Percentiles rank a stretch among this genome's conserved stretches.
Conservation (phyloP, 2,113 vertebrate genomes). For the Nothoprocta pentlandii region DNA sequence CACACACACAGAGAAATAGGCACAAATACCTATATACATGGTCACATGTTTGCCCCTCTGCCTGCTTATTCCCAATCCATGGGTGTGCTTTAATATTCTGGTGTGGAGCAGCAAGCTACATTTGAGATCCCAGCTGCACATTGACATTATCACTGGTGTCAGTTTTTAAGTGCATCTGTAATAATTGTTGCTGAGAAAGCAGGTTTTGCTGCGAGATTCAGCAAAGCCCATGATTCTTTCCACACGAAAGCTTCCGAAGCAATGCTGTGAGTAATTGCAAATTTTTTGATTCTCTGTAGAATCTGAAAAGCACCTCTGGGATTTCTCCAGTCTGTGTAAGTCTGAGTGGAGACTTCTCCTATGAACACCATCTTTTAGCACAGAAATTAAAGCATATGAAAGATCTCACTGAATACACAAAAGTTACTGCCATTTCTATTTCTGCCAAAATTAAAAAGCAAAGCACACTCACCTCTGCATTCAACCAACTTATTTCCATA, state of each 20-base stretch:
- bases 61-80: background rate
- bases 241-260: background rate
- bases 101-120: constrained; percentile 19
- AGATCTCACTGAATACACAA: background rate
- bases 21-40: background rate
- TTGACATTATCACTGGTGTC: constrained; percentile 48
- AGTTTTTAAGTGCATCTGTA: constrained; percentile 23
- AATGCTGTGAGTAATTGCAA: background rate
- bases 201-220: constrained; percentile 24
- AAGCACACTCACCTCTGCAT: background rate
- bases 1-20: background rate
- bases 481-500: background rate
- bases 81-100: background rate
- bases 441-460: background rate
- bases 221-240: background rate
- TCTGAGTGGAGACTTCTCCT: background rate
- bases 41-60: background rate
- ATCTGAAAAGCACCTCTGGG: background rate
- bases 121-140: constrained; percentile 33
- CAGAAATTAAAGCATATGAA: constrained; percentile 7
- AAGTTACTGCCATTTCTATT: background rate
- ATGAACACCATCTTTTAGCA: background rate
- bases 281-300: background rate
- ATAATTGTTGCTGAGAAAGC: constrained; percentile 49
- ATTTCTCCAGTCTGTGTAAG: background rate